Evolutionary conservation across 1,140 invertebrate genomes (phyloP), one percentile per base, ranked within the genome.

Genomic region (Zophobas atratus): DNA sequence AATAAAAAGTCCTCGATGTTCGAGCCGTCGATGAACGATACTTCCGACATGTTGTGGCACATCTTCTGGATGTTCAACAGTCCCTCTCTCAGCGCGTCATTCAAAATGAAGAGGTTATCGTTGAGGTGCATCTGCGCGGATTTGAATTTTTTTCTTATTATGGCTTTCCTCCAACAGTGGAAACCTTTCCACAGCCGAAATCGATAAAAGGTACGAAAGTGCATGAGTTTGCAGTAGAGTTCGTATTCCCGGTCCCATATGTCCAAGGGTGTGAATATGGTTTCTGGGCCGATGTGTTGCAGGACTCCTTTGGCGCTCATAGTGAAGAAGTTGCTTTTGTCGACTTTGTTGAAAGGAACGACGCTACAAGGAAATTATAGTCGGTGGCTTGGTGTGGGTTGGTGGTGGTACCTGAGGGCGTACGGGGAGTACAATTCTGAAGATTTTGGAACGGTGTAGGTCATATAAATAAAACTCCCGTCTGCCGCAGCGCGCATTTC

Each of bases 121-220:
- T 89, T 87, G 0, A 97, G 82, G 75, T 87, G 86, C 51, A 88
- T 89, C 8, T 89, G 90, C 0, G 91, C 90, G 4, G 86, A 84
- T 49, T 84, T 88, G 56, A 92, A 90, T 85, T 95, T 96, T 46
- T 89, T 89, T 78, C 89, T 92, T 35, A 90, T 87, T 20, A 96
- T 90, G n/a, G 91, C 92, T 82, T 94, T 94, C 48, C 90, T 88
- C 95, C 95, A 96, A 0, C 93, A 89, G 81, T 92, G 93, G 85
- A 96, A 95, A 6, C 57, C 56, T 48, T 96, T 96, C 94, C 95
- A 96, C 63, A 92, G 89, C 6, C 93, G 89, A 84, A 93, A 96
- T 34, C 91, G 85, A 32, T 88, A 86, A 85, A 96, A 96, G 34
- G 92, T 91, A 76, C 90, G 92, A 51, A 96, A 93, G 90, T 94